A percentile compares a stretch with the other conserved stretches of the same genome.
Conservation (phyloP, 2,888 invertebrate species). For the Malachius bipustulatus region DNA sequence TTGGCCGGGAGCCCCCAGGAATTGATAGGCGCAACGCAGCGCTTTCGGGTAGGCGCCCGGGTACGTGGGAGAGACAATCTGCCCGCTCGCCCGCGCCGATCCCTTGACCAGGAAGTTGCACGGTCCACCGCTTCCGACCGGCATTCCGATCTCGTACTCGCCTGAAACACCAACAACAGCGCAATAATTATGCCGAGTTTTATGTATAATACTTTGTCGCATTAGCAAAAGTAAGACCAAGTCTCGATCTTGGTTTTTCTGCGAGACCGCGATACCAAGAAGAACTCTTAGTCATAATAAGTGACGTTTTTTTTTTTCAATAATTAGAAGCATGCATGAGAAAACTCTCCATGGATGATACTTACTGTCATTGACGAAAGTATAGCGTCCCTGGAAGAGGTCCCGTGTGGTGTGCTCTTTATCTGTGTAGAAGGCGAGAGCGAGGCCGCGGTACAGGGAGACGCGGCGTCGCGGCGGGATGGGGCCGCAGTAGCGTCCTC, state of each 20-base stretch:
- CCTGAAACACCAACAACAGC: too few species aligned
- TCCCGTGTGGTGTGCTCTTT: slow-evolving; percentile 67
- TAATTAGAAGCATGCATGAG: too few species aligned
- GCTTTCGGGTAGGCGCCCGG: slow-evolving; percentile 98
- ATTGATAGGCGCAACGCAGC: slow-evolving; percentile 83
- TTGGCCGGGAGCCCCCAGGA: slow-evolving; percentile 81
- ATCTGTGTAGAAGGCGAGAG: slow-evolving; percentile 90
- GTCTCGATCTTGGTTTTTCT: too few species aligned
- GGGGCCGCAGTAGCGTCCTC: slow-evolving; percentile 91
- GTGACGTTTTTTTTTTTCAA: too few species aligned
- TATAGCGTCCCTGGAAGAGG: slow-evolving; percentile 79
- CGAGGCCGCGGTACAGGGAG: slow-evolving; percentile 83
- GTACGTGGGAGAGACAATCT: slow-evolving; percentile 93
- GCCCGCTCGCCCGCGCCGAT: slow-evolving; percentile 60
- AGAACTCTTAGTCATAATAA: too few species aligned
- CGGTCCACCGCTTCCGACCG: slow-evolving; percentile 69
- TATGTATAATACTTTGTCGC: too few species aligned
- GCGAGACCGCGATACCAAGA: too few species aligned
- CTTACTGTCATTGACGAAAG: slow-evolving; percentile 92
- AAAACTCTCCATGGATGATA: slow-evolving; percentile 22
- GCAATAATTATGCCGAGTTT: too few species aligned
- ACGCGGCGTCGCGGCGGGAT: slow-evolving; percentile 83
- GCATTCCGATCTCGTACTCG: slow-evolving; percentile 86
- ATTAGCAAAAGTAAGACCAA: too few species aligned
- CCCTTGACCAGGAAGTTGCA: slow-evolving; percentile 83